Base-by-base conservation (phyloP, 2,888 invertebrate genomes). In the Lithophane semibrunnea region DNA sequence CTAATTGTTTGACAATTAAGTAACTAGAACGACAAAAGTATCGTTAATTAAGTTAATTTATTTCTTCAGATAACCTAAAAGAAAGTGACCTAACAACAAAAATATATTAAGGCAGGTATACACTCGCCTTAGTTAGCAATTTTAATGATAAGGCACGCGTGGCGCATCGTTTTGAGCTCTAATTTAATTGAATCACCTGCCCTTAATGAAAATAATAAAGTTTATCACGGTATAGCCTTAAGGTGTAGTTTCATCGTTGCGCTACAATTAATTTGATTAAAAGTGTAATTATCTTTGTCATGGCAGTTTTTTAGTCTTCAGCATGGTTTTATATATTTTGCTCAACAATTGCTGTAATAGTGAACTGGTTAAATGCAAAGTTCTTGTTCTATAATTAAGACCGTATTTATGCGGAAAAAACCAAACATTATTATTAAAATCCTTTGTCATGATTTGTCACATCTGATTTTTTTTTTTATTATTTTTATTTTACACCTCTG, bases 121-220 rank as follows among this genome's bases (percentile, higher is more conserved):
- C 72, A 73, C 74, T 73, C 75, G 80, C 80, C 75, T 83, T 81
- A 86, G 85, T 87, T 88, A 86, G 84, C 86, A 85, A 89, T 89
- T 88, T 89, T 82, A 88, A 88, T 89, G 92, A 91, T 91, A 92
- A 91, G 92, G 91, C 92, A 93, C 92, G 92, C 88, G 88, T 91
- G 82, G 85, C 79, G 88, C 90, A 90, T 90, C 89, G 88, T 89
- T 92, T 89, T 83, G 79, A 87, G 84, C 87, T 91, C 86, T 88
- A 90, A 88, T 91, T 89, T 88, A 88, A 90, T 89, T 89, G 87
- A 89, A 91, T 88, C 88, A 90, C 88, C 89, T 87, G 80, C 86
- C 90, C 87, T 90, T 92, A 93, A 92, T 93, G 91, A 92, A 92
- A 92, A 93, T 92, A 92, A 92, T 93, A 92, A 93, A 92, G 88